Evolutionary conservation across 2,797 vertebrate genomes (phyloP), one percentile per base, ranked within the genome.

Genomic region (Myotis vivesi): DNA sequence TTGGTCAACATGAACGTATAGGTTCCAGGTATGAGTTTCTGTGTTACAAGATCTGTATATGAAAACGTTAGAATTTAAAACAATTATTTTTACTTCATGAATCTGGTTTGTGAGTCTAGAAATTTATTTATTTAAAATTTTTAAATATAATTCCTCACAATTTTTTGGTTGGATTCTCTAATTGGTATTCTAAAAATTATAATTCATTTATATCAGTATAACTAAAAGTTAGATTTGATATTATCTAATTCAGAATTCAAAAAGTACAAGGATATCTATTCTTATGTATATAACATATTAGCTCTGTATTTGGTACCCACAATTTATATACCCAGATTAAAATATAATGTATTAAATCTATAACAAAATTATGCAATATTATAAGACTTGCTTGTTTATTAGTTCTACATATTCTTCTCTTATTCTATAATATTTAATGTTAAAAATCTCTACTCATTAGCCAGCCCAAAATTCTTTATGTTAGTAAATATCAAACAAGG

Each of bases 391-490:
- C 13, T 75, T 51, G 28, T 30, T 83, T 44, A 72, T 83, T 57
- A 44, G 66, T 84, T 71, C 28, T 20, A 82, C 28, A 28, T 55
- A 51, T 46, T 76, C 28, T 68, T 57, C n/a, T 73, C 33, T 59
- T 64, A 69, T n/a, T 62, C 38, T 62, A 69, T 46, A 38, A 83
- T 51, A 88, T 46, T 33, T 36, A 38, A 75, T 49, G 49, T 71
- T 72, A 64, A 91, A 86, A 75, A 59, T 36, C 46, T 81, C 55
- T 82, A 59, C 22, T 62, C 57, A 28, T 25, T 33, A 30, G 44
- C 25, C 83, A 85, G 12, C 57, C 66, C 62, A 25, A 71, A 89
- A 76, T 73, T 89, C 38, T 85, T 76, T 51, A 96, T 86, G 66
- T 93, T 25, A 66, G 25, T 73, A n/a, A 75, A 75, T 57, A n/a